Evolutionary conservation across 2,888 invertebrate species (phyloP), one percentile per base, ranked within the genome.

Genomic region (Anarsia innoxiella): DNA sequence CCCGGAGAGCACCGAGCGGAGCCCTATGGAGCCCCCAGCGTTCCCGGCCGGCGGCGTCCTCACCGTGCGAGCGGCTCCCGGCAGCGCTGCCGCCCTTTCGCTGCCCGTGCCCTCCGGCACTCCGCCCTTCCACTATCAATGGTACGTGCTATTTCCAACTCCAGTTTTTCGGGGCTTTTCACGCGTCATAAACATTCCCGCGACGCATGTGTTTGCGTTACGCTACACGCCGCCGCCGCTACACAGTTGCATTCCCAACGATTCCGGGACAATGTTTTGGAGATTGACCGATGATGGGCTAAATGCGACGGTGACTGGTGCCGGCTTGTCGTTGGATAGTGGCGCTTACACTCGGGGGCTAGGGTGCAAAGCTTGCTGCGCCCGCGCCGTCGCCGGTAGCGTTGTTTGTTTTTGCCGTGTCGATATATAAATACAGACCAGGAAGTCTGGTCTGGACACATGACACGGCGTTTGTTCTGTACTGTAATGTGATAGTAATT

Each of bases 371-470:
- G n/a, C 12, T 11, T n/a, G 44, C 44, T 41, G 45, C 42, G 44
- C 37, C 40, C 40, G 55, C 43, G 38, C 40, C 51, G 33, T 16
- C 56, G 60, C 68, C 70, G 68, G 68, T 53, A 58, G 66, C 60
- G 56, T 76, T 78, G 78, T 78, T 82, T 83, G 73, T 80, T 83
- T 82, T 83, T 78, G 69, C 68, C 59, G 54, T 72, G 76, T 73
- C 72, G 68, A 70, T 66, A 64, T 78, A 78, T 82, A 80, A 82
- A 80, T 79, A 78, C 66, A 63, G 66, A 67, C 73, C 71, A 70
- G 77, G 80, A 79, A 78, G 74, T 36, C 59, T 42, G 53, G n/a
- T n/a, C n/a, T 52, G 49, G 69, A 68, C 62, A 70, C 58, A 60
- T 56, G 71, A 70, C 66, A 66, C 66, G 57, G 45, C 48, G 46